phyloP scores from a whole-genome alignment of 2,888 invertebrate species.

The Orthonevra nobilis region DNA sequence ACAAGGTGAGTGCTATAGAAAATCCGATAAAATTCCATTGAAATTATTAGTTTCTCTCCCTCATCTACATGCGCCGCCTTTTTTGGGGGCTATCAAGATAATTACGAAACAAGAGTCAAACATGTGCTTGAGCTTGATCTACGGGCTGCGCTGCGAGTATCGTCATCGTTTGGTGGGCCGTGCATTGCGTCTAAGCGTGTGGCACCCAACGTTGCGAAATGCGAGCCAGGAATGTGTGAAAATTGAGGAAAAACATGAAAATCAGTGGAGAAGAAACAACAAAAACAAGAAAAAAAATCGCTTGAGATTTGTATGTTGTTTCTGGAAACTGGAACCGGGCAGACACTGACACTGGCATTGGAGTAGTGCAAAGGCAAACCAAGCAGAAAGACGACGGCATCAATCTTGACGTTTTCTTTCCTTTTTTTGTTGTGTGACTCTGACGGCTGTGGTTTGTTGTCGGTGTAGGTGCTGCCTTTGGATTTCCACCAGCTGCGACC shows the following conservation, averaged over 20 bases:
- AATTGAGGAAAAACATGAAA: conserved; percentile 22
- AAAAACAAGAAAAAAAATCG: too few relatives aligned
- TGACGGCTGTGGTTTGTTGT: neutral
- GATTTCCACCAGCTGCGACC: conserved; percentile 52
- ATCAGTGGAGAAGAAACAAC: conserved; percentile 12
- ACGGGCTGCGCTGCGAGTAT: neutral
- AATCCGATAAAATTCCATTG: conserved; percentile 38
- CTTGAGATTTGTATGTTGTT: conserved; percentile 16
- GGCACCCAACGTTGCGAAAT: conserved; percentile 59
- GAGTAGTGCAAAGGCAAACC: conserved; percentile 7
- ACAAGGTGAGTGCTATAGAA: too few relatives aligned
- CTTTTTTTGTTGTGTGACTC: neutral
- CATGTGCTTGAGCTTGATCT: conserved; percentile 41
- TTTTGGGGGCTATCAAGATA: neutral
- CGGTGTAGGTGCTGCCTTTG: conserved; percentile 30
- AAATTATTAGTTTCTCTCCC: conserved; percentile 2
- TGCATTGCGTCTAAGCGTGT: too few relatives aligned
- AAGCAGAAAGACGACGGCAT: conserved; percentile 1
- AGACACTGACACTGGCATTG: conserved; percentile 57
- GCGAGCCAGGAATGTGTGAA: conserved; percentile 29
- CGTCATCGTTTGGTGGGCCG: conserved; percentile 9
- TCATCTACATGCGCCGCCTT: neutral
- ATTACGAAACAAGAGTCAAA: conserved; percentile 56
- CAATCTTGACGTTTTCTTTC: conserved; percentile 31
- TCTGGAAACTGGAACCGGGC: too few relatives aligned